phyloP scores from a whole-genome alignment of 1,140 invertebrate genomes.

The Apis dorsata region DNA sequence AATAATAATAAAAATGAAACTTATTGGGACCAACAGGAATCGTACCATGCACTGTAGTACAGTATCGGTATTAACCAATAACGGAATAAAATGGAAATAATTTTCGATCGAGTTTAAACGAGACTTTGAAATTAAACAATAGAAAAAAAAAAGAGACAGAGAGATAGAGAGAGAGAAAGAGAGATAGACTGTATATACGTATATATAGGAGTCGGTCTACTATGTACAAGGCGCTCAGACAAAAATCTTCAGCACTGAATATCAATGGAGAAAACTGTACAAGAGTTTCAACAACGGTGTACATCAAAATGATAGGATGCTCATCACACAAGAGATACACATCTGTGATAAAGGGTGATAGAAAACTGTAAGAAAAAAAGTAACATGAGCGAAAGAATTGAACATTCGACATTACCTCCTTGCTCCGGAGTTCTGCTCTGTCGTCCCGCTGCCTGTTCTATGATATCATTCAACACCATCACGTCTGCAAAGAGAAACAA shows the following conservation, averaged over 20 bases:
- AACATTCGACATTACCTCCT: slow-evolving; percentile 86
- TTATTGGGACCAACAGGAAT: background rate
- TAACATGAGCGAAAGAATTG: background rate
- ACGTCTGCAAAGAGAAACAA: slow-evolving; percentile 87
- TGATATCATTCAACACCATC: slow-evolving; percentile 98
- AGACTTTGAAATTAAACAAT: slow-evolving; percentile 15
- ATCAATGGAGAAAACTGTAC: slow-evolving; percentile 30
- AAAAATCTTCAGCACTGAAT: slow-evolving; percentile 51
- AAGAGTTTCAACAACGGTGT: slow-evolving; percentile 41
- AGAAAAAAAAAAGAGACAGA: background rate
- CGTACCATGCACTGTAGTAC: slow-evolving; percentile 26
- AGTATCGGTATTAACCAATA: background rate
- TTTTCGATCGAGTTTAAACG: background rate
- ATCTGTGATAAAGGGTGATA: slow-evolving; percentile 39
- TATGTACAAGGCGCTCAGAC: slow-evolving; percentile 58
- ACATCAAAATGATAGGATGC: slow-evolving; percentile 46
- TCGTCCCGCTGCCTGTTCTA: slow-evolving; percentile 95
- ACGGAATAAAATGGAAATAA: background rate
- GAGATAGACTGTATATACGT: background rate
- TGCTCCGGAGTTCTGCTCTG: slow-evolving; percentile 91
- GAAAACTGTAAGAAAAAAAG: slow-evolving; percentile 28
- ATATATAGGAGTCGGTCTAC: slow-evolving; percentile 47
- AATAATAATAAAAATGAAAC: background rate
- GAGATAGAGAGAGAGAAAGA: background rate
- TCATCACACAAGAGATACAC: slow-evolving; percentile 52